These are phyloP conservation scores for Pavo muticus DNA, from an alignment of 2,113 vertebrate species.

Conservation along the genomic window DNA sequence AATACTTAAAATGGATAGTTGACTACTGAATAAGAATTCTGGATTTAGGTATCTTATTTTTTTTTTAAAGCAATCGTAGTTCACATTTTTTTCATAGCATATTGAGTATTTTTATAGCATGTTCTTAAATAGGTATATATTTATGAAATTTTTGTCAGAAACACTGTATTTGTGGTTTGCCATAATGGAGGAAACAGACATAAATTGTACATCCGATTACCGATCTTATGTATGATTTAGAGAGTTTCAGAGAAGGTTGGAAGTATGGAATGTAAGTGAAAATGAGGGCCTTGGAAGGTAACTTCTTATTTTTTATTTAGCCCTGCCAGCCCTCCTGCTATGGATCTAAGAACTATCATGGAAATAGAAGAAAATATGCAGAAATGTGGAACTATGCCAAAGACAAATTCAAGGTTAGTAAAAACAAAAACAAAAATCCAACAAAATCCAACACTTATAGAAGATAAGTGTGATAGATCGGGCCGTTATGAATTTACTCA, in stretches of 20 bases:
- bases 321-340: conserved; percentile 83
- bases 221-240: conserved; percentile 49
- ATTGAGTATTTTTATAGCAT: conserved; percentile 51
- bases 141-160: conserved; percentile 57
- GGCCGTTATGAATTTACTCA: conserved; percentile 30
- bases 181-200: conserved; percentile 65
- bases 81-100: conserved; percentile 21
- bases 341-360: conserved; percentile 96
- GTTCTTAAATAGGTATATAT: conserved; percentile 36
- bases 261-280: conserved; percentile 53
- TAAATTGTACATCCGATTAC: conserved; percentile 64
- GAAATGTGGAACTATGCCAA: conserved; percentile 85
- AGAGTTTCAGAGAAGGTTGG: conserved; percentile 52
- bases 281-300: conserved; percentile 57
- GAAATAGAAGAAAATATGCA: conserved; percentile 92
- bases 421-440: neutral
- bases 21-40: neutral
- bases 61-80: conserved; percentile 17
- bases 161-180: conserved; percentile 69
- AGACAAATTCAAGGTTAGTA: conserved; percentile 83
- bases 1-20: neutral
- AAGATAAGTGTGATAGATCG: conserved; percentile 3
- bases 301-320: conserved; percentile 74
- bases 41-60: neutral
- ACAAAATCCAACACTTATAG: conserved; percentile 24